Evolutionary conservation across 2,888 invertebrate genomes (phyloP).

Genomic region (Lampropteryx suffumata): DNA sequence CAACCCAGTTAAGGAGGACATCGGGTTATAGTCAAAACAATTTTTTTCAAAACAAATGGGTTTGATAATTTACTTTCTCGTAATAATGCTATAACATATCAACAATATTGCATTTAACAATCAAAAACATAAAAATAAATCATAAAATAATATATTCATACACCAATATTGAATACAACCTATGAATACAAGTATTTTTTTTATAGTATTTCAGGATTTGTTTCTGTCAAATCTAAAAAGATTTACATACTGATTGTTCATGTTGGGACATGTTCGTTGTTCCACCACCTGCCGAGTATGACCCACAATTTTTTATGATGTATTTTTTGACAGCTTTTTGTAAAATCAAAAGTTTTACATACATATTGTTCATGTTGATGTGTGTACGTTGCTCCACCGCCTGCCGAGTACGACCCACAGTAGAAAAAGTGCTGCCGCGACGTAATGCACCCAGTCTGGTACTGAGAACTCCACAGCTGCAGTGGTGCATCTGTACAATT

Average conservation of each 20-base stretch:
- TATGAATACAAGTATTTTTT: no score
- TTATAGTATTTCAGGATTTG: no score
- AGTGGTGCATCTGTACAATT: constrained; percentile 71
- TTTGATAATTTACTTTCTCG: no score
- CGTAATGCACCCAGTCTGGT: constrained; percentile 76
- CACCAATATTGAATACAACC: no score
- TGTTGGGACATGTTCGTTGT: constrained; percentile 54
- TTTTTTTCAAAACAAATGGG: no score
- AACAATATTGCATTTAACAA: no score
- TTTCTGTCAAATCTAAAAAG: neutral
- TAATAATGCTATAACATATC: neutral
- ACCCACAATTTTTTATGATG: constrained; percentile 51
- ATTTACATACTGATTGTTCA: constrained; percentile 58
- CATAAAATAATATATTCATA: no score
- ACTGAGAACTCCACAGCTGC: constrained; percentile 73
- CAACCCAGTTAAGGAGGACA: constrained; percentile 15
- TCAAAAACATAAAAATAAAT: no score
- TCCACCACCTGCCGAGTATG: constrained; percentile 62
- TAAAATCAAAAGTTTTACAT: constrained; percentile 38
- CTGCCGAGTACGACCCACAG: constrained; percentile 70
- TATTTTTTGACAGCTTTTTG: neutral
- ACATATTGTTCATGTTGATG: constrained; percentile 58
- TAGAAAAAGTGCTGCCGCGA: constrained; percentile 68
- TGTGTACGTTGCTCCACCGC: constrained; percentile 57
- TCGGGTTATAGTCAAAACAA: no score